Evolutionary conservation across 2,888 invertebrate genomes (phyloP), one percentile per base, ranked within the genome.

Genomic region (Ditula angustiorana): DNA sequence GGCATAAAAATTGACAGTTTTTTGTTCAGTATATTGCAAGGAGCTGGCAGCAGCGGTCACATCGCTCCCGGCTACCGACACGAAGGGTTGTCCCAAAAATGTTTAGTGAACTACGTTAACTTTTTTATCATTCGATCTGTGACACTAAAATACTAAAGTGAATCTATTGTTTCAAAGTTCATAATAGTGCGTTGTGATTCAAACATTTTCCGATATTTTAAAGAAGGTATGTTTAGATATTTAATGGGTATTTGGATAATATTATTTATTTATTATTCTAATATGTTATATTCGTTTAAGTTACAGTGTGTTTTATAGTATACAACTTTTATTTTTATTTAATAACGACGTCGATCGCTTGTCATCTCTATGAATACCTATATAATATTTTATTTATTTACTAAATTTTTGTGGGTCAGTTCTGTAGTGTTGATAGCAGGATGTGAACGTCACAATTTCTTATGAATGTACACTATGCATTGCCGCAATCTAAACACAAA

Each of bases 1-100:
- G 86, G 87, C 89, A 90, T 93, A 92, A 92, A 93, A 93, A 93
- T 93, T 93, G 92, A 91, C 91, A 90, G 92, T 88, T 88, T 92
- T 83, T 92, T 93, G 64, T 92, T 90, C 90, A 93, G 93, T 93
- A 82, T 84, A 86, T 87, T 87, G 88, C 86, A 83, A 84, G 85
- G 77, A 75, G 81, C 76, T 68, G 74, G 81, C 76, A 68, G 78
- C 47, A 69, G 72, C 74, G 81, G 74, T 69, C 83, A 86, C 78
- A 86, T 82, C 73, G 75, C 50, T 74, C 69, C 73, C 74, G 70
- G 73, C 74, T 70, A 69, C 74, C 71, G 75, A 53, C 69, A 58
- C 77, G 83, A 84, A 86, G 83, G 85, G 87, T 87, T 87, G 87
- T 82, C 75, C 70, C 77, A 82, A 85, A 85, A 82, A 78, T 71